These are phyloP conservation scores for Colletes collaris DNA, from an alignment of 2,888 invertebrate genomes.

Conservation along the genomic window DNA sequence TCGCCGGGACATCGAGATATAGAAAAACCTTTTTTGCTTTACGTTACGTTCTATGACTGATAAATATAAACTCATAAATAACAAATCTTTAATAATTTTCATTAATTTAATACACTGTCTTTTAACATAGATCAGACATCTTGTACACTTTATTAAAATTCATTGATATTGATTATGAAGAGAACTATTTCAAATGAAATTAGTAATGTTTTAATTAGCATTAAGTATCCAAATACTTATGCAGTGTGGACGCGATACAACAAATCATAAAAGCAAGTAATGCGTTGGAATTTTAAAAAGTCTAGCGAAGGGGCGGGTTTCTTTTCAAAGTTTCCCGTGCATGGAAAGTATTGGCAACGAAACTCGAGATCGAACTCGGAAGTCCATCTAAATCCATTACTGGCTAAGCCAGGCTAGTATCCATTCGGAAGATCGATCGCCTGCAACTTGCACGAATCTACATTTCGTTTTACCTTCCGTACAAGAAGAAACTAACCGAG, in stretches of 20 bases:
- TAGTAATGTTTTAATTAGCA: no score
- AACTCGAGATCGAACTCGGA: slow-evolving; percentile 37
- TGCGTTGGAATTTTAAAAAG: slow-evolving; percentile 29
- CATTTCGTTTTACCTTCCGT: slow-evolving; percentile 25
- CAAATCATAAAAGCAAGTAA: not conserved
- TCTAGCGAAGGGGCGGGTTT: not conserved
- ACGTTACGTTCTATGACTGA: no score
- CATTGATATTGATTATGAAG: no score
- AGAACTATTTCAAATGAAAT: no score
- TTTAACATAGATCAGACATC: no score
- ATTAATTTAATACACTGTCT: no score
- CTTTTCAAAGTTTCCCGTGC: slow-evolving; percentile 28
- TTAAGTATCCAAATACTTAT: no score
- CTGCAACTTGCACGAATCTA: slow-evolving; percentile 27
- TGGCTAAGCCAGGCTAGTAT: slow-evolving; percentile 26
- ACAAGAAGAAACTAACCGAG: slow-evolving; percentile 6
- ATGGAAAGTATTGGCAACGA: slow-evolving; percentile 28
- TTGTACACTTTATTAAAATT: no score
- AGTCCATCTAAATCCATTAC: slow-evolving; percentile 53
- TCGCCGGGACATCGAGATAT: no score
- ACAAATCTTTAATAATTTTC: no score
- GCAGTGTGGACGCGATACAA: not conserved
- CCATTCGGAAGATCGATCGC: slow-evolving; percentile 40
- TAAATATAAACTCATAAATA: no score
- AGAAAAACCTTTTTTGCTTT: no score